Conservation (phyloP, 2,888 invertebrate genomes). For the Netelia fuscicornis region DNA sequence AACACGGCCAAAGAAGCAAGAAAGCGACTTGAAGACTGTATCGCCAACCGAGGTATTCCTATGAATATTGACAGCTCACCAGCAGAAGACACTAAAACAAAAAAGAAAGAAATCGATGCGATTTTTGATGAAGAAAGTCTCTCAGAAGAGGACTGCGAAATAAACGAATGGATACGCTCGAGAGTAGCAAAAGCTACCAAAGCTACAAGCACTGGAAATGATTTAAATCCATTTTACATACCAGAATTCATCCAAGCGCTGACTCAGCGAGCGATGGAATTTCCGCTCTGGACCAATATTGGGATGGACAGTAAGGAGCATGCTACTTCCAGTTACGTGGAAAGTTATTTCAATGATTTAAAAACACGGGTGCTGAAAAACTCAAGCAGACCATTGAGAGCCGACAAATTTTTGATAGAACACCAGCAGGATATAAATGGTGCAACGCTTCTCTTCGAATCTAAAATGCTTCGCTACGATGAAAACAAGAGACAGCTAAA, state of each 20-base stretch:
- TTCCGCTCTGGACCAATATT: constrained; percentile 33
- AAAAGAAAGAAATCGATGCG: not conserved
- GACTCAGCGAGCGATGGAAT: constrained; percentile 11
- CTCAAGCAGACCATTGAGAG: not conserved
- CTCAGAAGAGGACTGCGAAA: not conserved
- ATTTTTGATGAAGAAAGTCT: not conserved
- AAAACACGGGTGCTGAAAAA: constrained; percentile 25
- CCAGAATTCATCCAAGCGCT: constrained; percentile 43
- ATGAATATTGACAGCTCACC: not conserved
- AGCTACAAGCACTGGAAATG: not conserved
- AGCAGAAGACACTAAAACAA: not conserved
- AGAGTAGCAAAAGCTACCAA: constrained; percentile 9
- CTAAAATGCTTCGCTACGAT: constrained; percentile 5
- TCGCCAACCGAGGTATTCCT: constrained; percentile 17
- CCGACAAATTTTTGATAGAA: constrained; percentile 34
- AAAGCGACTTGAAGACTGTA: constrained; percentile 38
- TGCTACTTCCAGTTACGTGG: constrained; percentile 36
- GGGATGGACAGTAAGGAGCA: not conserved
- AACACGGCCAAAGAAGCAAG: constrained; percentile 42
- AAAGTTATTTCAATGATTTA: constrained; percentile 40
- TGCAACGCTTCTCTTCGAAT: constrained; percentile 6
- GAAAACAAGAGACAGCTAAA: not conserved
- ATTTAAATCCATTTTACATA: constrained; percentile 49
- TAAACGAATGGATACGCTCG: not conserved
- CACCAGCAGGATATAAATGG: constrained; percentile 15